Evolutionary conservation across 2,797 vertebrate species (phyloP).

Genomic region (Gambusia yucatana): DNA sequence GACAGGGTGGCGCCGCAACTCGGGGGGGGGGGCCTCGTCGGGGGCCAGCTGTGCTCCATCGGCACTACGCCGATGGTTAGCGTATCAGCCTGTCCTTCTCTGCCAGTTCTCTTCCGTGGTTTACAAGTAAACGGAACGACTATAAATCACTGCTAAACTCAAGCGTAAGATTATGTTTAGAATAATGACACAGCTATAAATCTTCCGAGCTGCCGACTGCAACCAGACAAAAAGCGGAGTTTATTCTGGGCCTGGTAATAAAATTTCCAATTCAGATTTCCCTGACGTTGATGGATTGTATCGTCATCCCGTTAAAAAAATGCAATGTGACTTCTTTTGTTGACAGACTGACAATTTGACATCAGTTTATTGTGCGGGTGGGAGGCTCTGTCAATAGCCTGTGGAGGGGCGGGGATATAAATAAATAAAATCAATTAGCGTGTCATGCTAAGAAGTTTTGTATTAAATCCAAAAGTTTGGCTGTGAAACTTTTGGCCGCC

Average conservation of each 20-base stretch:
- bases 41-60: slow-evolving; percentile 54
- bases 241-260: slow-evolving; percentile 67
- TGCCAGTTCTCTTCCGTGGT: slow-evolving; percentile 51
- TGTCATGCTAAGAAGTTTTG: slow-evolving; percentile 53
- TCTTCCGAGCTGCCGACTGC: slow-evolving; percentile 72
- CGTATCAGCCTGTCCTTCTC: slow-evolving; percentile 68
- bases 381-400: slow-evolving; percentile 46
- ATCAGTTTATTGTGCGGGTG: slow-evolving; percentile 62
- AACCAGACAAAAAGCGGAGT: slow-evolving; percentile 62
- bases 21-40: slow-evolving; percentile 15
- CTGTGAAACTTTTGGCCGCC: slow-evolving; percentile 13
- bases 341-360: slow-evolving; percentile 67
- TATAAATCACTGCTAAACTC: slow-evolving; percentile 78
- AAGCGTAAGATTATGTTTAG: slow-evolving; percentile 79
- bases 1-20: slow-evolving; percentile 44
- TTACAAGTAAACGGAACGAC: slow-evolving; percentile 74
- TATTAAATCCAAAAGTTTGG: slow-evolving; percentile 49
- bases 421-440: slow-evolving; percentile 51
- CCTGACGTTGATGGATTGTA: slow-evolving; percentile 79
- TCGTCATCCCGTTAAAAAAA: slow-evolving; percentile 68
- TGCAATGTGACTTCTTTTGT: slow-evolving; percentile 70
- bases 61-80: slow-evolving; percentile 47
- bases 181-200: slow-evolving; percentile 79
- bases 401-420: neutral
- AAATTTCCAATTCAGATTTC: slow-evolving; percentile 77